These are phyloP conservation scores for Thelaira solivaga DNA, from an alignment of 2,888 invertebrate genomes.

Conservation along the genomic window DNA sequence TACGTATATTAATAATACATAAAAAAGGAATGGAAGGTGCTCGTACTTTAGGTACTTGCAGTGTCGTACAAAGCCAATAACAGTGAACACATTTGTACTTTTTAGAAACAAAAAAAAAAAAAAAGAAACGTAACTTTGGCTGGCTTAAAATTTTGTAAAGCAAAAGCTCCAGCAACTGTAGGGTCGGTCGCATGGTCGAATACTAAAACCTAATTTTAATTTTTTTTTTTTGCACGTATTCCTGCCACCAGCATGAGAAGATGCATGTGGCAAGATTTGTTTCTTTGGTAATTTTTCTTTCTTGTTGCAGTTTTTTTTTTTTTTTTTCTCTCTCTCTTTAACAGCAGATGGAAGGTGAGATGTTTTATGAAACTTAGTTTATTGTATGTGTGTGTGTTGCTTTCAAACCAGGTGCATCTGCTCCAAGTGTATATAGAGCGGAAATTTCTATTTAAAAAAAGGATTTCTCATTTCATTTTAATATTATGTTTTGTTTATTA, in stretches of 20 bases:
- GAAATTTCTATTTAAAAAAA: no score
- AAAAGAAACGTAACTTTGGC: background rate
- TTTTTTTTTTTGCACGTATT: slow-evolving; percentile 1
- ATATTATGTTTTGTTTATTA: no score
- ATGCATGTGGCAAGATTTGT: slow-evolving; percentile 57
- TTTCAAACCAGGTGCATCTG: no score
- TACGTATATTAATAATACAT: slow-evolving; percentile 23
- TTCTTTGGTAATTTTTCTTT: slow-evolving; percentile 4
- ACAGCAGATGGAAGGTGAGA: slow-evolving; percentile 25
- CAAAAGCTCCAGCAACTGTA: background rate
- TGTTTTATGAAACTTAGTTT: background rate
- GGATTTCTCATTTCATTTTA: no score
- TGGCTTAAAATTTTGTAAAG: no score
- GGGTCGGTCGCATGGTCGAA: background rate
- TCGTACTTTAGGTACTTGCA: no score
- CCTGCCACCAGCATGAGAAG: slow-evolving; percentile 15
- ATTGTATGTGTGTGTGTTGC: background rate
- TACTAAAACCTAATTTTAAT: slow-evolving; percentile 24
- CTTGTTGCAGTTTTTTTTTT: background rate
- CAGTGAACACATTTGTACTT: slow-evolving; percentile 21
- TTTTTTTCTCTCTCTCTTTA: no score
- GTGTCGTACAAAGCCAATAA: background rate
- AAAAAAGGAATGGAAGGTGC: background rate
- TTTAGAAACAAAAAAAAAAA: no score
- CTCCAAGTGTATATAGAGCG: no score